Evolutionary conservation across 64 coral and sea anemone species (phyloP), one percentile per base, ranked within the genome.

Genomic region (Dendronephthya gigantea): DNA sequence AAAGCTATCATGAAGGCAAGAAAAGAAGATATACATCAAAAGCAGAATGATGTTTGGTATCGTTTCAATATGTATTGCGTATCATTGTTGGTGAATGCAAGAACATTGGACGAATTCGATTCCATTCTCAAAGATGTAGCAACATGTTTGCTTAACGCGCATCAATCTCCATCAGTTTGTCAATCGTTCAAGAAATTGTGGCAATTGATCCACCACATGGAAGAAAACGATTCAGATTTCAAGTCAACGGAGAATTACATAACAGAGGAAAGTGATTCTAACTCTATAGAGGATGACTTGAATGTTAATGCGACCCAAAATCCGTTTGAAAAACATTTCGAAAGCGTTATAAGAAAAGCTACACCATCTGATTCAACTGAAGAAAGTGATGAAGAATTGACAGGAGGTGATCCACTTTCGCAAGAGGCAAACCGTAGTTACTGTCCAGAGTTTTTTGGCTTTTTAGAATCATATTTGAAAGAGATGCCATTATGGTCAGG

Each of bases 41-140:
- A n/a, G n/a, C n/a, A n/a, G n/a, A n/a, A n/a, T n/a, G n/a, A n/a
- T n/a, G n/a, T n/a, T n/a, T n/a, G n/a, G n/a, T n/a, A n/a, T n/a
- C n/a, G n/a, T n/a, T n/a, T n/a, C n/a, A n/a, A n/a, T n/a, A n/a
- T n/a, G n/a, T n/a, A n/a, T n/a, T n/a, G n/a, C n/a, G n/a, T n/a
- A n/a, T n/a, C n/a, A n/a, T n/a, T n/a, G n/a, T n/a, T n/a, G n/a
- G n/a, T n/a, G n/a, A n/a, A n/a, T n/a, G n/a, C n/a, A n/a, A n/a
- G 28, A 2, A 49, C 86, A 9, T 81, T 49, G 28, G 36, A 81
- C 23, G 86, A 88, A 3, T 88, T 87, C 43, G 41, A 72, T n/a
- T 9, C n/a, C 14, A 87, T 75, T 45, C 22, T 88, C 5, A 36
- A 15, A 9, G 86, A 88, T 82, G 30, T 76, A 22, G 69, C 86